Base-by-base conservation (phyloP, 2,113 vertebrate genomes). In the Pelusios castaneus region DNA sequence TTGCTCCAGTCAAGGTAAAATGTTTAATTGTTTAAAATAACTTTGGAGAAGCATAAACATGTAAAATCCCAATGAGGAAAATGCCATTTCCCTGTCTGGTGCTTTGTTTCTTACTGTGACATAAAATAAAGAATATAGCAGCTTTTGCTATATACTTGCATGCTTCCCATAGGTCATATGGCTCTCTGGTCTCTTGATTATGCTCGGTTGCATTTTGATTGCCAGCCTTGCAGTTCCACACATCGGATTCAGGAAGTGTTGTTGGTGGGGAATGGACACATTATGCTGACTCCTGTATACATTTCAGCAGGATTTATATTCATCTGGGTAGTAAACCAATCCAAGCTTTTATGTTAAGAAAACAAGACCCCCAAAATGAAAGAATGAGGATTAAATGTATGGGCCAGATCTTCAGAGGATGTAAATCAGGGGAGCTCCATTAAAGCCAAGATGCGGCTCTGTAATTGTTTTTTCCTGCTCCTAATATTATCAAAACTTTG, bases 1-100 rank as follows among this genome's bases (percentile, higher is more conserved):
- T 90, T 91, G 70, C 45, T 70, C 79, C 93, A 75, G 45, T 87
- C 67, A 89, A 91, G 91, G 89, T 87, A 94, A 82, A 85, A 89
- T 52, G 67, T 79, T 0, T 0, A 84, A 76, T 19, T 49, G 34
- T 49, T 79, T 81, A 84, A 90, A 58, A 34, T 5, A 51, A 67
- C 78, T 85, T 85, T 80, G 52, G 70, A 82, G 56, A 90, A 75
- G 47, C 81, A 5, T 84, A 78, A 86, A 88, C 73, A 86, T 47
- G 47, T 87, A 70, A 82, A 84, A 83, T 43, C 78, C 89, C 56
- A 58, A 56, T 85, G 82, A 51, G 82, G 41, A 87, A 90, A 16
- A 60, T 86, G 60, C 7, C 60, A 47, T 87, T 94, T 92, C 88
- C 76, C 91, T 41, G 51, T 11, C 29, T 22, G 83, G 22, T 4